A percentile compares a stretch with the other conserved stretches of the same genome.
Conservation (phyloP, 2,888 invertebrate genomes). For the Hipparchia sbordonii region DNA sequence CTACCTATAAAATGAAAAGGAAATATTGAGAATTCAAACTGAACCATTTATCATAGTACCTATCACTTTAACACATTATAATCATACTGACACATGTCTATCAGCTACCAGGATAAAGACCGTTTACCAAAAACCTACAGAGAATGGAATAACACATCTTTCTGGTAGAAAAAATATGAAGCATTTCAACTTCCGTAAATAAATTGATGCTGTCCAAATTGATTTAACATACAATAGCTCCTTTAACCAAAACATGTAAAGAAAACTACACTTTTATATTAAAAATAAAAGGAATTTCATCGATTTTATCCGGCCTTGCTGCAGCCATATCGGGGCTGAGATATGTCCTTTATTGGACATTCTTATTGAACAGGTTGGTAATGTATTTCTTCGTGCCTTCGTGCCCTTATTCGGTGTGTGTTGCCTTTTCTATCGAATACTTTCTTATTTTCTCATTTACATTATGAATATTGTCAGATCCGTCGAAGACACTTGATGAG, state of each 20-base stretch:
- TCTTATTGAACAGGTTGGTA: conserved; percentile 16
- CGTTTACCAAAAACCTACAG: background rate
- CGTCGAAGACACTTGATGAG: background rate
- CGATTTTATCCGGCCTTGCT: background rate
- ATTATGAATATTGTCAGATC: background rate
- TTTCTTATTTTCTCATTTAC: conserved; percentile 10
- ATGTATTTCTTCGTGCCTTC: conserved; percentile 10
- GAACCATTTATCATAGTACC: too few relatives aligned
- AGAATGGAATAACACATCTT: background rate
- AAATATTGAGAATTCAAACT: too few relatives aligned
- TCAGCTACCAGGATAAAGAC: background rate
- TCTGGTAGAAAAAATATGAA: background rate
- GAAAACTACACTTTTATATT: background rate
- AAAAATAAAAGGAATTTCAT: background rate
- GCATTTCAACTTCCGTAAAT: background rate
- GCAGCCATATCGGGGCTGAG: background rate
- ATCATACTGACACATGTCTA: background rate
- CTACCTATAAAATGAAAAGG: too few relatives aligned
- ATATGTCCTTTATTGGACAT: conserved; percentile 11
- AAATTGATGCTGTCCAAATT: background rate
- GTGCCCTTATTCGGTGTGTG: conserved; percentile 1
- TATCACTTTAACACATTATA: too few relatives aligned
- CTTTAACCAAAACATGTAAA: background rate
- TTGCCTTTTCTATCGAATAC: conserved; percentile 8
- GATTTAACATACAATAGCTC: background rate